Conservation (phyloP, 1,140 invertebrate genomes). For the Caenorhabditis latens region DNA sequence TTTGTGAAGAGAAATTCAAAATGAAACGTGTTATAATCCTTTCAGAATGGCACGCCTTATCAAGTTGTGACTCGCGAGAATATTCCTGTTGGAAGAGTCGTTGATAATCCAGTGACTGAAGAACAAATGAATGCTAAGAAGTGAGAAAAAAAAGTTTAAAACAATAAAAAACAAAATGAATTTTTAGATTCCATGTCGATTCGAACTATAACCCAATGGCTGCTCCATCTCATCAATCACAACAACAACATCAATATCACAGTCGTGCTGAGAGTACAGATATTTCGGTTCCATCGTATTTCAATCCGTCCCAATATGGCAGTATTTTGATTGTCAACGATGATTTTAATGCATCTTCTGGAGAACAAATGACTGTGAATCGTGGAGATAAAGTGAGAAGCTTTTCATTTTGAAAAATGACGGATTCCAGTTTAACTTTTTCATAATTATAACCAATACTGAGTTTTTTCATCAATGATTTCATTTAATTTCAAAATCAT, state of each 20-base stretch:
- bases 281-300: slow-evolving; percentile 53
- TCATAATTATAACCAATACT: too few species aligned
- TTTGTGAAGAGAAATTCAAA: background rate
- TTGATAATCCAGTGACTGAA: slow-evolving; percentile 46
- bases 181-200: slow-evolving; percentile 36
- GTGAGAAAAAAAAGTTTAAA: background rate
- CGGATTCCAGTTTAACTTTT: too few species aligned
- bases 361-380: slow-evolving; percentile 63
- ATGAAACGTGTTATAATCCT: slow-evolving; percentile 21
- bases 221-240: slow-evolving; percentile 16
- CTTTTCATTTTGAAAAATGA: background rate
- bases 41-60: slow-evolving; percentile 43
- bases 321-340: slow-evolving; percentile 58
- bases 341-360: slow-evolving; percentile 57
- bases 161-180: background rate
- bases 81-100: slow-evolving; percentile 27
- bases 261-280: background rate
- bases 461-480: too few species aligned
- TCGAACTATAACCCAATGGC: slow-evolving; percentile 4
- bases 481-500: too few species aligned
- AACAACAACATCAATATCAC: background rate
- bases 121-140: slow-evolving; percentile 45
- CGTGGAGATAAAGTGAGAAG: slow-evolving; percentile 56
- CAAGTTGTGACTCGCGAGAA: slow-evolving; percentile 33
- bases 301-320: slow-evolving; percentile 59